Conservation (phyloP, 1,140 invertebrate genomes). For the Drosophila ohnishii region DNA sequence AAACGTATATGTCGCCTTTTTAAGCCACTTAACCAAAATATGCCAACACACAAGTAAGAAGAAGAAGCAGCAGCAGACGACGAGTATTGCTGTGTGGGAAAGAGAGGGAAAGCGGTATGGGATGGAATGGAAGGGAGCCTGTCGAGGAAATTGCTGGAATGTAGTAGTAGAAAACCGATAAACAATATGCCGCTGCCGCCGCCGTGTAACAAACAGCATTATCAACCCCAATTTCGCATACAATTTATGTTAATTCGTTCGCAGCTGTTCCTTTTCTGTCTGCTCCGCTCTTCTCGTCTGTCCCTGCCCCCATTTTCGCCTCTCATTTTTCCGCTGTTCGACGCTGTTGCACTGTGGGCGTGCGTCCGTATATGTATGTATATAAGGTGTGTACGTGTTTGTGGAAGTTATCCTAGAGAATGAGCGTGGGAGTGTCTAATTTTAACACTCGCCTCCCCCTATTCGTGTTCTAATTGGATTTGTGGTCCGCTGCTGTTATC, state of each 20-base stretch:
- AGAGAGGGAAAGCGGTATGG: slow-evolving; percentile 20
- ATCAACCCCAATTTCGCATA: slow-evolving; percentile 54
- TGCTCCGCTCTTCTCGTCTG: slow-evolving; percentile 37
- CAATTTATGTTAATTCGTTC: slow-evolving; percentile 57
- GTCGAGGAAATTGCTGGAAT: slow-evolving; percentile 64
- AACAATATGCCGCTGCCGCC: slow-evolving; percentile 57
- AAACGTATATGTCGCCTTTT: slow-evolving; percentile 22
- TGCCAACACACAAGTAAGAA: slow-evolving; percentile 52
- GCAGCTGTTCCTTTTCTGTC: slow-evolving; percentile 45
- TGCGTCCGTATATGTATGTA: slow-evolving; percentile 23
- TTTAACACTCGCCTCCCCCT: slow-evolving; percentile 55
- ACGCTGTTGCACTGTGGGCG: slow-evolving; percentile 68
- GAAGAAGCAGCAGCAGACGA: slow-evolving; percentile 20
- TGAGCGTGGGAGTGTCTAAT: slow-evolving; percentile 59
- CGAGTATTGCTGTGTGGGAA: slow-evolving; percentile 26
- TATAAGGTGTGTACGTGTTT: slow-evolving; percentile 26
- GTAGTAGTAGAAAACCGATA: slow-evolving; percentile 52
- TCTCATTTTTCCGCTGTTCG: slow-evolving; percentile 26
- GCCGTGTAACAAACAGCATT: slow-evolving; percentile 46
- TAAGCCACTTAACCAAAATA: slow-evolving; percentile 48
- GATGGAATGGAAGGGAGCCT: slow-evolving; percentile 28
- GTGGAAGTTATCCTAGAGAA: slow-evolving; percentile 66
- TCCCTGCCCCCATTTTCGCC: slow-evolving; percentile 49
- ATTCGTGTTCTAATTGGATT: slow-evolving; percentile 42
- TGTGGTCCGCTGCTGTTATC: slow-evolving; percentile 26